phyloP scores from a whole-genome alignment of 1,140 invertebrate genomes.

The Rhysida immarginata region DNA sequence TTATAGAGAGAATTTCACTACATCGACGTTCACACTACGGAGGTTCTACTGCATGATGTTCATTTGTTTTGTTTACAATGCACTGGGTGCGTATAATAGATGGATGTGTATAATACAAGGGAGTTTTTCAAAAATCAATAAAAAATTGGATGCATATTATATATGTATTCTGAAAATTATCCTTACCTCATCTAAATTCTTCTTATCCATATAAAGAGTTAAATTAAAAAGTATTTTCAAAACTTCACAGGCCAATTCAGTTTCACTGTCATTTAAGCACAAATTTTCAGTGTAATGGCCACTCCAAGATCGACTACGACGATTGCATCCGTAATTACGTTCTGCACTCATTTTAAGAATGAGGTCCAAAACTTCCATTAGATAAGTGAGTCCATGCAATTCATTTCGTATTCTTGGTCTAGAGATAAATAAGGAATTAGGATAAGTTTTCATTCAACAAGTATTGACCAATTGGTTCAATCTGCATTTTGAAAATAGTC shows the following conservation, averaged over 20 bases:
- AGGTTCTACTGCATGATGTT: too few species aligned
- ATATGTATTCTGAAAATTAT: too few species aligned
- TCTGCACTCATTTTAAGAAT: conserved; percentile 38
- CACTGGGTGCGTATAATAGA: too few species aligned
- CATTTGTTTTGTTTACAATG: too few species aligned
- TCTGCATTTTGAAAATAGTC: background rate
- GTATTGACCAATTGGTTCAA: too few species aligned
- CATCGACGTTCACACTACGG: too few species aligned
- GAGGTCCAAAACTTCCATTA: conserved; percentile 63
- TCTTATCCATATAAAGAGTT: conserved; percentile 37
- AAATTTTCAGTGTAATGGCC: background rate
- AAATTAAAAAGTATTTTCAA: conserved; percentile 83
- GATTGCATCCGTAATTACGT: background rate
- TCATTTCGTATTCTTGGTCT: conserved; percentile 55
- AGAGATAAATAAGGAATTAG: too few species aligned
- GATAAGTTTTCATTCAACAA: too few species aligned
- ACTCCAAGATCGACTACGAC: background rate
- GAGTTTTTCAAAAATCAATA: too few species aligned
- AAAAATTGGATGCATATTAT: too few species aligned
- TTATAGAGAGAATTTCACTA: too few species aligned
- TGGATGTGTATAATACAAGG: too few species aligned
- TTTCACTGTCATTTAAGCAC: conserved; percentile 39
- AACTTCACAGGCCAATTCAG: conserved; percentile 60
- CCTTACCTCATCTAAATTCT: conserved; percentile 31
- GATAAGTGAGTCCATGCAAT: conserved; percentile 58